Base-by-base conservation (phyloP, 2,797 vertebrate species). In the Eremophila alpestris region DNA sequence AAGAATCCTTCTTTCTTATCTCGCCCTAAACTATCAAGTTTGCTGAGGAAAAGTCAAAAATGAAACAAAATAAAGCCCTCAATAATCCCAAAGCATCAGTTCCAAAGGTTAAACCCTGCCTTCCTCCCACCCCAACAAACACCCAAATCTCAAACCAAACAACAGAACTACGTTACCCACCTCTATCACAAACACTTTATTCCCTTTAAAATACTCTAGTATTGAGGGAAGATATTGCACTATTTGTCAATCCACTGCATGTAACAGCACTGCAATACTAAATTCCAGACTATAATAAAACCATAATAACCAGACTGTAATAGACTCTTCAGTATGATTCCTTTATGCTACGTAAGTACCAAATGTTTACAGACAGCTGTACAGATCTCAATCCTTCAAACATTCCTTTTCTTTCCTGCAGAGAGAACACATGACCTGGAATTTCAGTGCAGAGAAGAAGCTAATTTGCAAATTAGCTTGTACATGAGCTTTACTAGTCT, bases 401-500 rank as follows among this genome's bases (percentile, higher is more conserved):
- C 29, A 23, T 41, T 90, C 43, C 40, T 83, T 80, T 88, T 51
- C 7, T 76, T 76, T 90, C 63, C 73, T 71, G 30, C 43, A 88
- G 54, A 78, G 69, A 68, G 63, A 92, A 95, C 49, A 16, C 46
- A 62, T 58, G 89, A 85, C 89, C 54, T 51, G 54, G 62, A 92
- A 89, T 71, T 91, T 58, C 52, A 91, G 46, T 4, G 6, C 3
- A 48, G 58, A 58, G 89, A 87, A 93, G 68, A 2, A 90, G 89
- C 73, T 91, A 30, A 62, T 41, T 88, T 75, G 65, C 30, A 90
- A 94, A 93, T 95, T 78, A 94, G 73, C 82, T 93, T 86, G 82
- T 78, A 89, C 88, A 83, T 68, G 54, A 93, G 85, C 89, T 94
- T 94, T 91, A 62, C 60, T 75, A 51, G 76, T 85, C 89, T 95